Evolutionary conservation across 2,888 invertebrate genomes (phyloP).

Genomic region (Heteromurus nitidus): DNA sequence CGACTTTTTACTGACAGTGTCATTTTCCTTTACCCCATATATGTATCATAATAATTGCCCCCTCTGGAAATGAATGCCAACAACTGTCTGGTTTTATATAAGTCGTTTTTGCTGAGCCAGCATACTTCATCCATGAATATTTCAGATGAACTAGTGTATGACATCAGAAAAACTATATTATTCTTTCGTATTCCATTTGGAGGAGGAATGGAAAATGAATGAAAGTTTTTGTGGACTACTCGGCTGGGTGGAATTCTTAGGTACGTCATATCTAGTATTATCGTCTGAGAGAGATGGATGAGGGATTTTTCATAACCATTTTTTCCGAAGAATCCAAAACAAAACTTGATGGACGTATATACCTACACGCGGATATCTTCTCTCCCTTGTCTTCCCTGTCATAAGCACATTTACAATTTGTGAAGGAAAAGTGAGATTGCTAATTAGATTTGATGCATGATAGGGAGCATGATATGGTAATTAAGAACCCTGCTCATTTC

Average conservation of each 20-base stretch:
- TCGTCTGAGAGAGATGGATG: neutral
- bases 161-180: slow-evolving; percentile 2
- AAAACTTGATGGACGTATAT: neutral
- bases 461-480: slow-evolving; percentile 27
- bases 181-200: no score
- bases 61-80: slow-evolving; percentile 8
- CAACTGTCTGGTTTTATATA: neutral
- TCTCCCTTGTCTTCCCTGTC: no score
- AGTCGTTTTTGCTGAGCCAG: neutral
- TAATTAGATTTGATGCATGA: slow-evolving; percentile 29
- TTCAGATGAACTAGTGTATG: neutral
- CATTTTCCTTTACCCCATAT: neutral
- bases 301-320: neutral
- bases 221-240: neutral
- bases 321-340: neutral
- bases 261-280: no score
- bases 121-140: neutral
- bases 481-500: slow-evolving; percentile 1
- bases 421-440: slow-evolving; percentile 10
- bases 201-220: neutral
- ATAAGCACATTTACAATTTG: no score
- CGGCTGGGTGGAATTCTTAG: neutral
- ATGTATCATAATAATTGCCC: slow-evolving; percentile 1
- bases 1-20: neutral
- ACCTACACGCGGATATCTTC: neutral